Evolutionary conservation across 2,888 invertebrate genomes (phyloP).

Genomic region (Seladonia tumulorum): DNA sequence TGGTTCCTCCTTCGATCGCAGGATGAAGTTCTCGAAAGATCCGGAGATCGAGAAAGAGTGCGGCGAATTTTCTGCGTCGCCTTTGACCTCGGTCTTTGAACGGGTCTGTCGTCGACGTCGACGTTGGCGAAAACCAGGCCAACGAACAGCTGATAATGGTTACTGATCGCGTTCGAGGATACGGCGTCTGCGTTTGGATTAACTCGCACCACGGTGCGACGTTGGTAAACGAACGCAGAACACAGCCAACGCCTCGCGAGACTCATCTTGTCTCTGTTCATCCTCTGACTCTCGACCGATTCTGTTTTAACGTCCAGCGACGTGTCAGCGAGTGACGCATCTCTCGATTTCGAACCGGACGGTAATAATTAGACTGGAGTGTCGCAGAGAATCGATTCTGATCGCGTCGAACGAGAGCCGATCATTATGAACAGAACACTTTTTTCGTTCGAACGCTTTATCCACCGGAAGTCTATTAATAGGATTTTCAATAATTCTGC

Average conservation of each 20-base stretch:
- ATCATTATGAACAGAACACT: not conserved
- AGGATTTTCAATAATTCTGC: not conserved
- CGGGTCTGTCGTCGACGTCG: slow-evolving; percentile 67
- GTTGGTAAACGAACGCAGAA: slow-evolving; percentile 18
- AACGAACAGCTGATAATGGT: slow-evolving; percentile 70
- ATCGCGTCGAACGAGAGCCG: not conserved
- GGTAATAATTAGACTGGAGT: not conserved
- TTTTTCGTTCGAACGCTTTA: not conserved
- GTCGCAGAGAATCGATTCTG: not conserved
- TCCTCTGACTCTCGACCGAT: not conserved
- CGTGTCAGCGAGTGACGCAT: not conserved
- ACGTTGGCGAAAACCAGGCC: slow-evolving; percentile 78
- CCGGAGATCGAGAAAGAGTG: not conserved
- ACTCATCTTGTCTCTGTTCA: slow-evolving; percentile 3
- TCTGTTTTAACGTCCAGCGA: slow-evolving; percentile 16
- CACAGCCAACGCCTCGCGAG: slow-evolving; percentile 21
- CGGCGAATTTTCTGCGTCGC: slow-evolving; percentile 27
- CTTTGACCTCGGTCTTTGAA: slow-evolving; percentile 25
- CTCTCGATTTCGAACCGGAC: not conserved
- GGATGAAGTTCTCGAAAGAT: not conserved
- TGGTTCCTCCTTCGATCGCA: not conserved
- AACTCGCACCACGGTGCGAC: slow-evolving; percentile 31
- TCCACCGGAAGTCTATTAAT: too few species aligned
- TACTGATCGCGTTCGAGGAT: slow-evolving; percentile 56
- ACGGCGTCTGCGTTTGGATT: slow-evolving; percentile 54